Base-by-base conservation (phyloP, 2,797 vertebrate genomes). In the Gila robusta region DNA sequence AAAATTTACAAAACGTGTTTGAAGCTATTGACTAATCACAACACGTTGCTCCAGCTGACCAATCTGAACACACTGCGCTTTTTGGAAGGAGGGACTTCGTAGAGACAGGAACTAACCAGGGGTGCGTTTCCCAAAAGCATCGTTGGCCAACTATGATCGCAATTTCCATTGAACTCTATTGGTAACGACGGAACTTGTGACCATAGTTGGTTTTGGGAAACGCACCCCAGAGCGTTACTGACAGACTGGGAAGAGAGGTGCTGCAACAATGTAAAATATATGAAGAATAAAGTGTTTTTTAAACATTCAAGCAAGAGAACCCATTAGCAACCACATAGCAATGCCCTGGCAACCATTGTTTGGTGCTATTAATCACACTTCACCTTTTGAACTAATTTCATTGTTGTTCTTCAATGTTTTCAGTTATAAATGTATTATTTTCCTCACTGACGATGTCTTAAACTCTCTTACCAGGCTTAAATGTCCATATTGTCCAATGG, bases 401-500 rank as follows among this genome's bases (percentile, higher is more conserved):
- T 32, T 66, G 62, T 66, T 28, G 26, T 56, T 56, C 21, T 59
- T 59, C 4, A n/a, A 4, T 59, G 23, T 66, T 32, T 32, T 32
- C 28, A 19, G 64, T 66, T 66, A 8, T 66, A 66, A 32, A 8
- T 32, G 64, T 32, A 66, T 32, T 8, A 32, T 32, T 66, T 66
- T 66, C 23, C 1, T 10, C 37, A 37, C 54, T 78, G 37, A 59
- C 35, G 23, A 5, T 77, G 11, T 78, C 12, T 17, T 39, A 78
- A 78, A 78, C 26, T 82, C 79, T 62, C 17, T 74, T 39, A 5
- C 59, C 93, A 98, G 97, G 93, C 94, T 98, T 90, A 98, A 97
- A 95, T 98, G 97, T 92, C 97, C 97, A 41, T 98, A 97, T 92
- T 98, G 97, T 90, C 97, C 97, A 73, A 97, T 97, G 96, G 97